Evolutionary conservation across 2,888 invertebrate species (phyloP).

Genomic region (Seira sanloemensis): DNA sequence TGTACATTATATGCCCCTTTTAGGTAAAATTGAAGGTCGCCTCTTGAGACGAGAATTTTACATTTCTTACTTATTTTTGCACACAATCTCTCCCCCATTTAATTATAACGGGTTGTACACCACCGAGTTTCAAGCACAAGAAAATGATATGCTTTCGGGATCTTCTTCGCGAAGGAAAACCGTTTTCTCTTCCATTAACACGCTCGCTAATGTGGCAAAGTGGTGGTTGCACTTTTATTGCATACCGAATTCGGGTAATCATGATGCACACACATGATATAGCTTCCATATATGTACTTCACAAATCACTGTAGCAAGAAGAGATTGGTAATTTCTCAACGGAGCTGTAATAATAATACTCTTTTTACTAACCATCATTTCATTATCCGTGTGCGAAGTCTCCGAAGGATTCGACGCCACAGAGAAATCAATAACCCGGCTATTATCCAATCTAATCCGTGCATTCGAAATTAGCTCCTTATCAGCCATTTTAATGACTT

Average conservation of each 20-base stretch:
- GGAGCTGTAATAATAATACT: no score
- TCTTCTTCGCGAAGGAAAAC: neutral
- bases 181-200: conserved; percentile 8
- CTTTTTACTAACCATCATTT: no score
- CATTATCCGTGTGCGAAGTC: no score
- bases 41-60: neutral
- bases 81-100: neutral
- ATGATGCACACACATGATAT: no score
- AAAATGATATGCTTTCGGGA: no score
- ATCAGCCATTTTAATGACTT: conserved; percentile 9
- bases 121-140: neutral
- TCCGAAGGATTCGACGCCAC: no score
- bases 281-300: neutral
- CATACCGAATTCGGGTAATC: conserved; percentile 11
- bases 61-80: neutral
- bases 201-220: conserved; percentile 17
- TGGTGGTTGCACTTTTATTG: conserved; percentile 17
- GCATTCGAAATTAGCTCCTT: conserved; percentile 12
- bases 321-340: no score
- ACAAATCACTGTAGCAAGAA: no score
- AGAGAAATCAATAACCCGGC: conserved; percentile 6
- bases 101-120: neutral
- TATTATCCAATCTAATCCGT: conserved; percentile 1
- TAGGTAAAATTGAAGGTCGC: conserved; percentile 1
- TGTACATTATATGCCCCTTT: neutral